Evolutionary conservation across 2,113 vertebrate genomes (phyloP), one percentile per base, ranked within the genome.

Genomic region (Struthio camelus): DNA sequence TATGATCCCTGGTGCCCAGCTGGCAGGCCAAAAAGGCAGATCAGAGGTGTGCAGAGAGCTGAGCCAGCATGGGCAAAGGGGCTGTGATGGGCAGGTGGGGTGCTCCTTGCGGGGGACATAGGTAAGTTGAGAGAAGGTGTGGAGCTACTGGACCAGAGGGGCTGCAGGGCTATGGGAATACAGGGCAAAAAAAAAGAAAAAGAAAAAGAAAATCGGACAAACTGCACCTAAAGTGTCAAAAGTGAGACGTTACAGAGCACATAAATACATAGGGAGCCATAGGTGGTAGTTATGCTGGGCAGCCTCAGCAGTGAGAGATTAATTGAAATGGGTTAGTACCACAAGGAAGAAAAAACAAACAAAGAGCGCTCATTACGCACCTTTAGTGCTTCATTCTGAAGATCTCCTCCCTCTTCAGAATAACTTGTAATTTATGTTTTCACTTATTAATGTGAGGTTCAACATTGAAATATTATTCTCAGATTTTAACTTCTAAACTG

Each of bases 291-390:
- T 59, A 77, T 11, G n/a, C 23, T 65, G 38, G 30, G 67, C 71
- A 80, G 58, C 8, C 0, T 0, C 16, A 90, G 50, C 44, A 83
- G 23, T 73, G 58, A 59, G 22, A 77, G 28, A 85, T 69, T 46
- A 81, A 71, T 5, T 76, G 13, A 92, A 85, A 51, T 11, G 3
- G 17, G 23, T 17, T 78, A n/a, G 6, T 54, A 44, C 18, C 30
- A 58, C 87, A 78, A 6, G 8, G 11, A 5, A 4, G 3, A 11
- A 50, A 62, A 14, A 50, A 84, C 58, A 71, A 44, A 65, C 48
- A 65, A 66, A n/a, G 15, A 7, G 5, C 1, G 0, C n/a, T 11
- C 16, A 66, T 25, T 59, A 27, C 6, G 72, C 3, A 0, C 22
- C 13, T 78, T 78, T 84, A 32, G 1, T 4, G 10, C 88, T 86